Percentiles rank a stretch among this genome's conserved stretches.
Conservation (phyloP, 1,140 invertebrate genomes). For the Listronotus bonariensis region DNA sequence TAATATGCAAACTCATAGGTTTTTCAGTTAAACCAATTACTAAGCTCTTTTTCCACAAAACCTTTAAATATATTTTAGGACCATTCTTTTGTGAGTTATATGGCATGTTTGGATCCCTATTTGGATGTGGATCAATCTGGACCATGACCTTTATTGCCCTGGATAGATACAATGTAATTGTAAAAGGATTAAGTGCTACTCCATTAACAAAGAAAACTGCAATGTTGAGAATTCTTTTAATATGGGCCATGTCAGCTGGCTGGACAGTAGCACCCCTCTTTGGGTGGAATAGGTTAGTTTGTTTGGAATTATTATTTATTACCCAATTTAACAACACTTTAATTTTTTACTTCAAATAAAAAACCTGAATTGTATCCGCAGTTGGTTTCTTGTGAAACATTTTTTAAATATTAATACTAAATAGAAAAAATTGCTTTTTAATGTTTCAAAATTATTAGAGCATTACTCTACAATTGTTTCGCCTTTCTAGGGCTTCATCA, state of each 20-base stretch:
- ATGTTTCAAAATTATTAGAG: too few relatives aligned
- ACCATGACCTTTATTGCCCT: slow-evolving; percentile 81
- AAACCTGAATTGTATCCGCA: too few relatives aligned
- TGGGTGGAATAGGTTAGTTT: slow-evolving; percentile 76
- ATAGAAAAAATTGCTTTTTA: too few relatives aligned
- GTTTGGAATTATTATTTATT: too few relatives aligned
- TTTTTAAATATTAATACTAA: too few relatives aligned
- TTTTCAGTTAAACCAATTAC: not conserved
- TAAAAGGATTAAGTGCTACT: slow-evolving; percentile 71
- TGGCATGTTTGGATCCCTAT: slow-evolving; percentile 77
- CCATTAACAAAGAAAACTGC: slow-evolving; percentile 73
- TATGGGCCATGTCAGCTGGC: slow-evolving; percentile 69
- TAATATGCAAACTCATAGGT: too few relatives aligned
- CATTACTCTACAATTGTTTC: too few relatives aligned
- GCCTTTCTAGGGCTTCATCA: too few relatives aligned
- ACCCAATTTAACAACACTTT: too few relatives aligned
- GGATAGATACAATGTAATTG: slow-evolving; percentile 85
- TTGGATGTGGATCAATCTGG: slow-evolving; percentile 82
- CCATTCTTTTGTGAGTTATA: slow-evolving; percentile 58
- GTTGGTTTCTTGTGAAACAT: too few relatives aligned
- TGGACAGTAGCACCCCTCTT: slow-evolving; percentile 78
- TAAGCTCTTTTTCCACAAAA: not conserved
- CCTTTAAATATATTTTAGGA: slow-evolving; percentile 25
- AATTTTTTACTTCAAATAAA: too few relatives aligned
- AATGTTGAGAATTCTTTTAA: slow-evolving; percentile 67